Evolutionary conservation across 2,797 vertebrate species (phyloP).

Genomic region (Nyctalus aviator): DNA sequence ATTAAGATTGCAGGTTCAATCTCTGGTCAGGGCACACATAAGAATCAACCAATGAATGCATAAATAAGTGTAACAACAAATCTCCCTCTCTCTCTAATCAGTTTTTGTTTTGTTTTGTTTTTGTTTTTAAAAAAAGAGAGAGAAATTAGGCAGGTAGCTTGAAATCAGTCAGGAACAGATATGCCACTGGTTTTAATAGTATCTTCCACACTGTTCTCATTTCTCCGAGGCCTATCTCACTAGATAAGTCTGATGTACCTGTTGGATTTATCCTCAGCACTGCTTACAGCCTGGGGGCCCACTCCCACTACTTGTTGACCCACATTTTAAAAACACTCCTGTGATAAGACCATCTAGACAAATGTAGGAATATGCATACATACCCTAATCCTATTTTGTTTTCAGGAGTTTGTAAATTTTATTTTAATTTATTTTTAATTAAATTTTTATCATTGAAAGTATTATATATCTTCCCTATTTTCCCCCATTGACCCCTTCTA

Average conservation of each 20-base stretch:
- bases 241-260: background rate
- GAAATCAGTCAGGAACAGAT: background rate
- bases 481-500: too few species aligned
- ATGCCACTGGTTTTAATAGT: too few species aligned
- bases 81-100: background rate
- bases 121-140: too few species aligned
- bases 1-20: background rate
- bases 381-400: slow-evolving; percentile 61
- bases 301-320: too few species aligned
- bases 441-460: too few species aligned
- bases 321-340: background rate
- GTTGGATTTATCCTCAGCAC: too few species aligned
- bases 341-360: background rate
- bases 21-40: background rate
- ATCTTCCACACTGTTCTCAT: background rate
- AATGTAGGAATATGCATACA: background rate
- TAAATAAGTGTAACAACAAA: background rate
- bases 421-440: too few species aligned
- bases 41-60: background rate
- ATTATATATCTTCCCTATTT: too few species aligned
- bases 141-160: background rate
- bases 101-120: too few species aligned
- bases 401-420: too few species aligned
- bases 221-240: background rate
- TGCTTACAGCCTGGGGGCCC: background rate